Base-by-base conservation (phyloP, 2,113 vertebrate genomes). In the Cottus gobio region DNA sequence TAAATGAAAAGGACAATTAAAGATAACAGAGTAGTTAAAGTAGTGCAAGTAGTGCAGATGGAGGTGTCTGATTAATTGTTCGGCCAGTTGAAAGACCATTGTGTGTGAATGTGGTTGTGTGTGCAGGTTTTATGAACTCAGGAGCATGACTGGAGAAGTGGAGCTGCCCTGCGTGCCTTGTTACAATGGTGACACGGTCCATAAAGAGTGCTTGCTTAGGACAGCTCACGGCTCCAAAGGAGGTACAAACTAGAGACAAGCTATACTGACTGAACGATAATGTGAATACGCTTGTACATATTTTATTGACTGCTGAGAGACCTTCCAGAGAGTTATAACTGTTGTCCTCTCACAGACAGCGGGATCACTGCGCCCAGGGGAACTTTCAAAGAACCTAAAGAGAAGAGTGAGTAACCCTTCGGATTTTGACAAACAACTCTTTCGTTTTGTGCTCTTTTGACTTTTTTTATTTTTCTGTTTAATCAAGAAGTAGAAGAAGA, bases 61-160 rank as follows among this genome's bases (percentile, higher is more conserved):
- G 34, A 34, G 34, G 34, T 34, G 34, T 34, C 34, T n/a, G n/a
- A n/a, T n/a, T n/a, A 31, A 31, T 31, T 31, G 30, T 31, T 31
- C 30, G 30, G 30, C 30, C 4, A 34, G 34, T 34, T 3, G 34
- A 34, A 34, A 34, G 34, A 34, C 1, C 34, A 34, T 37, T 26
- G 11, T 31, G 5, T 10, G 15, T 31, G 24, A 22, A 6, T 30
- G 64, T 60, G 24, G 11, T 28, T 77, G 18, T 70, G 26, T 82
- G 46, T 50, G 3, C 90, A 94, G 91, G 82, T 86, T 82, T 77
- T 93, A 89, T 77, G 85, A 93, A 80, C 81, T 93, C 44, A 89
- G 71, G 71, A 88, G 90, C 71, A 81, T 86, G 79, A 90, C 74
- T 4, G 84, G 91, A 24, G 5, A 85, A 30, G 79, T 72, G 44